Evolutionary conservation across 2,113 vertebrate genomes (phyloP), one percentile per base, ranked within the genome.

Genomic region (Nothobranchius kuhntae): DNA sequence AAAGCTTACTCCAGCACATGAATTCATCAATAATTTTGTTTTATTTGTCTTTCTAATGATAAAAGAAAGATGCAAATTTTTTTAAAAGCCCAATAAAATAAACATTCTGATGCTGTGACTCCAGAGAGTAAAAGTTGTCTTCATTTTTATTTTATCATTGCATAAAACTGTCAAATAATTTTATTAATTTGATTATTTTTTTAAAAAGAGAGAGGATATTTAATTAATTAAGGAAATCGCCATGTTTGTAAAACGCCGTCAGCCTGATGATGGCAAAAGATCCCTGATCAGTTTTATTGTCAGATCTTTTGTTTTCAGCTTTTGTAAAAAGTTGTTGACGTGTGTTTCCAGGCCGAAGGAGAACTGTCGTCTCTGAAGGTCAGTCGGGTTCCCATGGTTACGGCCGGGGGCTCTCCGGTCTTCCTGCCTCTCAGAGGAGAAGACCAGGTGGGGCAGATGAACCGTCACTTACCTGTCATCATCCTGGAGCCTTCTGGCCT

Each of bases 401-500:
- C 84, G 79, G 92, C 92, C 0, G 91, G 87, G 7, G 68, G 90
- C 42, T 77, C 82, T 64, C 88, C 91, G 3, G 85, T 98, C 64
- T 98, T 94, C 83, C 77, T 96, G 35, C 93, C 95, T 45, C 93
- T 94, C 10, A 82, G 91, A 80, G 88, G 96, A 83, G 95, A 98
- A 64, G 95, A 98, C 68, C 85, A 93, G 38, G 91, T 91, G 1
- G 87, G 90, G 8, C 54, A 94, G 40, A 75, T 96, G 42, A 89
- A 92, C 56, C 87, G 93, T 17, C 92, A 93, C 70, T 90, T 98
- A 79, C 95, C 95, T 1, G 82, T 99, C 69, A 94, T 99, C 79
- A 95, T 99, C 85, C 92, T 99, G 72, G 96, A 99, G 66, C 93
- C 95, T 15, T 89, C 96, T 0, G 93, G 93, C 54, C 86, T 92